Base-by-base conservation (phyloP, 2,113 vertebrate species). In the Spea multiplicata region DNA sequence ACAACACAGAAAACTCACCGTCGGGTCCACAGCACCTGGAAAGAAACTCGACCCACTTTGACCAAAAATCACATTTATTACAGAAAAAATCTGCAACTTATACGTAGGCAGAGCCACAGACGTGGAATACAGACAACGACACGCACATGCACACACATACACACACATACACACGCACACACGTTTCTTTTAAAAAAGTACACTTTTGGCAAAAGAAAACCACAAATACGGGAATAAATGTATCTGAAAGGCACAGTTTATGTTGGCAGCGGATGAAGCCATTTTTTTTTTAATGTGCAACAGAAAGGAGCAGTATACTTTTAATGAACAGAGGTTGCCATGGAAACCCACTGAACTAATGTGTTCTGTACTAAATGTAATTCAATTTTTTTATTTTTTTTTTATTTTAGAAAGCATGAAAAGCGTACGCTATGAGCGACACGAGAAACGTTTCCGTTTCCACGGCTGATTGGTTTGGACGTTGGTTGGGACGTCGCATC, bases 261-360 rank as follows among this genome's bases (percentile, higher is more conserved):
- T 1, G 44, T 44, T 76, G 45, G 49, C 14, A 17, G 5, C 5
- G 6, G 49, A 67, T 13, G 12, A 55, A 44, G 12, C 44, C 45
- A n/a, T n/a, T n/a, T n/a, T 30, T 4, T 49, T 65, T 50, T 16
- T n/a, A 48, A 75, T 66, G 48, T 65, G 3, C 44, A 59, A 14
- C 61, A 53, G 17, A 44, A 30, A 64, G 9, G 44, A 76, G 52
- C 45, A 67, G 47, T 57, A 55, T 7, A 5, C 2, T 16, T 53
- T 66, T 44, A 76, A 57, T 52, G 49, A 44, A 61, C 14, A 64
- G 3, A 76, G n/a, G 67, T 76, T 68, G 65, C 66, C 74, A 76
- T 76, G 74, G 74, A 76, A 61, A 76, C 64, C 64, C 7, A 14
- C 48, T 44, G 13, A 52, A 55, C 13, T 9, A n/a, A 17, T 76